A percentile compares a stretch with the other conserved stretches of the same genome.
phyloP scores from a whole-genome alignment of 2,113 vertebrate species.

The Crotalus tigris region DNA sequence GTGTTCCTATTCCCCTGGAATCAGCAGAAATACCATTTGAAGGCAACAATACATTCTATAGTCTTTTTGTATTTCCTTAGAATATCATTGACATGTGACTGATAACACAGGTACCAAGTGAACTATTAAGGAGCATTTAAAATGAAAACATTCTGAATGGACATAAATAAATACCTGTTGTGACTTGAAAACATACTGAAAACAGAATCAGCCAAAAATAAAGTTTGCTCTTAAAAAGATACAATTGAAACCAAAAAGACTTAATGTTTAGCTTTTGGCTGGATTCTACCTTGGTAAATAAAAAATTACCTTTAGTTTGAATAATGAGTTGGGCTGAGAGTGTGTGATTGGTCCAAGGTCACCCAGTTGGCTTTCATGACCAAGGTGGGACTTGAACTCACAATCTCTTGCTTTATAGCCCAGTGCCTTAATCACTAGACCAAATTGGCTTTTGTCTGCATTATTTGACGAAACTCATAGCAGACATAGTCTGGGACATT shows the following conservation, averaged over 20 bases:
- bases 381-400: not conserved
- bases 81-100: not conserved
- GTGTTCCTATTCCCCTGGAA: conserved; percentile 39
- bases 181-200: not conserved
- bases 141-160: not conserved
- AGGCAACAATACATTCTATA: conserved; percentile 1
- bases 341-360: not conserved
- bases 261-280: not conserved
- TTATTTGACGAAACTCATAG: not conserved
- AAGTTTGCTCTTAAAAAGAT: not conserved
- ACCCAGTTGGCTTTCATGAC: not conserved
- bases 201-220: not conserved
- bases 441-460: not conserved
- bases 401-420: not conserved
- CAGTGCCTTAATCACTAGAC: not conserved
- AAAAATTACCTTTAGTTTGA: not conserved
- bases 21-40: not conserved
- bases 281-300: not conserved
- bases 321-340: not conserved
- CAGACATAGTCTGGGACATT: not conserved
- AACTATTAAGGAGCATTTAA: not conserved
- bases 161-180: not conserved
- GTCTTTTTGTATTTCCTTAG: not conserved
- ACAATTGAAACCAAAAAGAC: not conserved
- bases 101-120: conserved; percentile 16